Base-by-base conservation (phyloP, 2,113 vertebrate species). In the Alligator sinensis region DNA sequence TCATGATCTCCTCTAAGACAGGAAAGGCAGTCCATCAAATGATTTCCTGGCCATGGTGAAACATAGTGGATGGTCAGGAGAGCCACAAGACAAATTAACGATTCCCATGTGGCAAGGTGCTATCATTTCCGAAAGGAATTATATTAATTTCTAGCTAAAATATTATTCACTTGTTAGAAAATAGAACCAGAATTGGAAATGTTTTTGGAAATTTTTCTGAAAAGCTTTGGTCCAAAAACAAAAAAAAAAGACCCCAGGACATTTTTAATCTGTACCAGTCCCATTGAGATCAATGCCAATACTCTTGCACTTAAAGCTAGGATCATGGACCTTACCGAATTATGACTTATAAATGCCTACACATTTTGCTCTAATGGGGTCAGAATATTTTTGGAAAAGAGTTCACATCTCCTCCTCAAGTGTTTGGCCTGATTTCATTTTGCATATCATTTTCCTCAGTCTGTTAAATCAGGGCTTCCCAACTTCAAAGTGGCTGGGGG, bases 401-500 rank as follows among this genome's bases (percentile, higher is more conserved):
- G 68, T 87, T 90, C 90, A 75, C 22, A 34, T 88, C 81, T 57
- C 61, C 14, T 28, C 74, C 79, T 94, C 88, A 28, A 94, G 21
- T 88, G 77, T 94, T 93, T 84, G 68, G 77, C 91, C 88, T 91
- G 11, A 91, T 94, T 96, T 95, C 34, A 90, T 95, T 97, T 96
- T 86, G 77, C 30, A 91, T 77, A 93, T 82, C 17, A 55, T 88
- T 95, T 96, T 93, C 82, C 66, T 87, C 90, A 89, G 79, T 82
- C 88, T 96, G 82, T 82, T 96, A 82, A 90, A 95, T 90, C 38
- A 18, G 4, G 47, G 47, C 47, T 47, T 6, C 9, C 47, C 47
- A 47, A 47, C 47, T 47, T 47, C 47, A 47, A 47, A 47, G 47
- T 47, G 47, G 47, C 47, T 47, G 47, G 47, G 47, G 47, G 47